phyloP scores from a whole-genome alignment of 2,113 vertebrate species.

The Brachirus orientalis region DNA sequence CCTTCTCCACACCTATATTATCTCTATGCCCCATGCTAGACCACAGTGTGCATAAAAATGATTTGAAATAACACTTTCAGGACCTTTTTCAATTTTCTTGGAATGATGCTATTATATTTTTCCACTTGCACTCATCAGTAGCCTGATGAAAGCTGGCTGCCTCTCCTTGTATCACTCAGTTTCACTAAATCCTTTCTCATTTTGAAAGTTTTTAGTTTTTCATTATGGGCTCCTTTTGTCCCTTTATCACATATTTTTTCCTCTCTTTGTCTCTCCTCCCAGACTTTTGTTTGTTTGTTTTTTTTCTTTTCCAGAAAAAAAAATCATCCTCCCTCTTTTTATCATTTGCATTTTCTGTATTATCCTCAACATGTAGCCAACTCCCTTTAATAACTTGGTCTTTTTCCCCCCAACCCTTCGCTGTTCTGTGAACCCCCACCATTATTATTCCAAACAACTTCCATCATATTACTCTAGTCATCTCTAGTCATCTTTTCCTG shows the following conservation, averaged over 20 bases:
- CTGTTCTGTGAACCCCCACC: not conserved
- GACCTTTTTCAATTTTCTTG: constrained; percentile 51
- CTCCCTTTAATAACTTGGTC: not conserved
- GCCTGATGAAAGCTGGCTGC: constrained; percentile 45
- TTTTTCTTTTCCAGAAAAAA: constrained; percentile 19
- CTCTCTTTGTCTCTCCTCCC: constrained; percentile 2
- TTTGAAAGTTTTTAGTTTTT: constrained; percentile 53
- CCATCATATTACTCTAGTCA: not conserved
- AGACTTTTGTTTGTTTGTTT: constrained; percentile 30
- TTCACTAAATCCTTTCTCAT: constrained; percentile 62
- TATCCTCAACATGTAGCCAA: not conserved
- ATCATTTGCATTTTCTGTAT: constrained; percentile 13
- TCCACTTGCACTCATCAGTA: constrained; percentile 46
- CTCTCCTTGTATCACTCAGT: constrained; percentile 54
- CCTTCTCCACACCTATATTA: not conserved
- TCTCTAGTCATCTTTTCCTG: too few relatives aligned
- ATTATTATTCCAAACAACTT: not conserved
- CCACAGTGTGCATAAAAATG: constrained; percentile 22
- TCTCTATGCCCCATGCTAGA: constrained; percentile 17
- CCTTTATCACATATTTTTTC: constrained; percentile 23
- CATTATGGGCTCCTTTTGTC: constrained; percentile 39
- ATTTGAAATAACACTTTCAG: constrained; percentile 28
- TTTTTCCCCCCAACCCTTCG: too few relatives aligned
- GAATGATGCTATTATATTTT: constrained; percentile 54
- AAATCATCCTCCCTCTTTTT: constrained; percentile 5